Evolutionary conservation across 2,888 invertebrate species (phyloP).

Genomic region (Epinotia ramella): DNA sequence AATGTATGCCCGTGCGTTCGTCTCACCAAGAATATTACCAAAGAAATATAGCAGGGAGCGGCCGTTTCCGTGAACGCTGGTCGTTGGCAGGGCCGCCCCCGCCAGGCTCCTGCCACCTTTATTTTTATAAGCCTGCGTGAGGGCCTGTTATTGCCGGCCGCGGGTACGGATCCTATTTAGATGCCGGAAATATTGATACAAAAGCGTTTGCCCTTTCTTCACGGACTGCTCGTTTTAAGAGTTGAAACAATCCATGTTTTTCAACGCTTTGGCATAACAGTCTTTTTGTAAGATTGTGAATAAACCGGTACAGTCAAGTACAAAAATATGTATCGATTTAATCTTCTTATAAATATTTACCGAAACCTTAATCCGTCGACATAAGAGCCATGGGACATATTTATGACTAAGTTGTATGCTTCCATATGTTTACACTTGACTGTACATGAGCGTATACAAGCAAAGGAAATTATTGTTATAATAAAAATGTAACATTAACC

Average conservation of each 20-base stretch:
- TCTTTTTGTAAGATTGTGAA: too few relatives aligned
- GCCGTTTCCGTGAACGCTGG: constrained; percentile 37
- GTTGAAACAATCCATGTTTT: background rate
- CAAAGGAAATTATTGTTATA: too few relatives aligned
- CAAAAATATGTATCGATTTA: too few relatives aligned
- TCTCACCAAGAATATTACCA: constrained; percentile 38
- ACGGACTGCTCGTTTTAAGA: constrained; percentile 14
- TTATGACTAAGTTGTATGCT: too few relatives aligned
- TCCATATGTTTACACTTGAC: too few relatives aligned
- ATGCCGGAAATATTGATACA: constrained; percentile 32
- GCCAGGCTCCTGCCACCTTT: constrained; percentile 30
- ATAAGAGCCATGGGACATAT: too few relatives aligned
- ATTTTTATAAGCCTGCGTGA: constrained; percentile 36
- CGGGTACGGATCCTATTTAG: constrained; percentile 23
- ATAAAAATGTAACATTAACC: too few relatives aligned
- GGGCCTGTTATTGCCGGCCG: constrained; percentile 31
- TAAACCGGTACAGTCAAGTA: too few relatives aligned
- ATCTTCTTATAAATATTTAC: too few relatives aligned
- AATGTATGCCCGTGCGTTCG: background rate
- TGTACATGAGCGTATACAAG: too few relatives aligned
- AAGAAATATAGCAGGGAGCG: constrained; percentile 40
- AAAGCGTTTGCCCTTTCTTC: constrained; percentile 12
- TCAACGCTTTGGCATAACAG: background rate
- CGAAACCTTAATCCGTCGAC: too few relatives aligned
- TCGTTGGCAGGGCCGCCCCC: constrained; percentile 22